Evolutionary conservation across 2,888 invertebrate species (phyloP).

Genomic region (Scaptomyza tumidula): DNA sequence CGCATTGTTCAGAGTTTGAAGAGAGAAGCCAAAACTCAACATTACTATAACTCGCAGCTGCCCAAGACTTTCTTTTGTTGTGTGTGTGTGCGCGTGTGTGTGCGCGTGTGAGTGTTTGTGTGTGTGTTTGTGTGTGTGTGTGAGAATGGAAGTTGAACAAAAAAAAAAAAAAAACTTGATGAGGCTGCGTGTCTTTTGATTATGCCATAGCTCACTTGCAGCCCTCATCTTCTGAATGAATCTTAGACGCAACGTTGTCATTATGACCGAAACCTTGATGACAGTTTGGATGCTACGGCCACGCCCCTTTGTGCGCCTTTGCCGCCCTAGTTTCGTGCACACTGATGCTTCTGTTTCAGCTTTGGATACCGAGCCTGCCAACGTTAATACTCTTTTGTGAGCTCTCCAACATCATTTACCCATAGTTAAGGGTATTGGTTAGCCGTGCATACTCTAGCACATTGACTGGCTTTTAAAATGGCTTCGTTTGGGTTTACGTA

Average conservation of each 20-base stretch:
- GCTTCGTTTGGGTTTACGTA: conserved; percentile 38
- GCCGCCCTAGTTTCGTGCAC: conserved; percentile 6
- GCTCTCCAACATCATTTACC: background rate
- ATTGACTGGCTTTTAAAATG: conserved; percentile 40
- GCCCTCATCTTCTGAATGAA: conserved; percentile 5
- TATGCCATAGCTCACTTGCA: conserved; percentile 61
- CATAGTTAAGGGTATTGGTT: background rate
- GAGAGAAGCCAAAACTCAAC: background rate
- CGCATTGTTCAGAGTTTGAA: conserved; percentile 58
- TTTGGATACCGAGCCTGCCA: conserved; percentile 18
- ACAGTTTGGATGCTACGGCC: conserved; percentile 47
- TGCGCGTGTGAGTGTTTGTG: no score
- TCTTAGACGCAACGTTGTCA: conserved; percentile 51
- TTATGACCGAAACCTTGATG: conserved; percentile 73
- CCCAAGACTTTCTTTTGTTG: conserved; percentile 17
- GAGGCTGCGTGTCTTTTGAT: conserved; percentile 73
- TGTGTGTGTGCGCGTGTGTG: no score
- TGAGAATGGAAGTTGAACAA: conserved; percentile 33
- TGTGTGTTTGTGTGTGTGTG: no score
- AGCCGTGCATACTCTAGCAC: background rate
- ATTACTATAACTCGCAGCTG: background rate
- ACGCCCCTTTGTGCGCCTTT: conserved; percentile 21
- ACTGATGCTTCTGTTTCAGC: conserved; percentile 26
- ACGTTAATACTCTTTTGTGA: background rate
- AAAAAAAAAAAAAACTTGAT: conserved; percentile 59